Base-by-base conservation (phyloP, 2,888 invertebrate genomes). In the Clostera curtula region DNA sequence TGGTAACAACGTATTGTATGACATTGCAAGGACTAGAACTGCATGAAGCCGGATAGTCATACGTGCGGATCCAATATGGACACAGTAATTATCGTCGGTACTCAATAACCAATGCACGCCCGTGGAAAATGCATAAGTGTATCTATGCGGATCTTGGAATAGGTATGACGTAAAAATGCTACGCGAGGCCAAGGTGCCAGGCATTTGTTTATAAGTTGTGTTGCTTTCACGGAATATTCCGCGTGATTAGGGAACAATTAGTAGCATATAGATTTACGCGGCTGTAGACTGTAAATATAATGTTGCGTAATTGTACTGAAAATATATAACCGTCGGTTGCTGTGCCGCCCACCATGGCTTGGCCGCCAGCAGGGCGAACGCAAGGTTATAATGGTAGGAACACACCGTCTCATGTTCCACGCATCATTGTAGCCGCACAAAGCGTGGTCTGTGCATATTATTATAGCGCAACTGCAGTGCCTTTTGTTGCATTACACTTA, bases 361-460 rank as follows among this genome's bases (percentile, higher is more conserved):
- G 65, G 69, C 70, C 69, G 71, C 66, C 67, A 72, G 60, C 56
- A 58, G 44, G 47, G 46, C 43, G 39, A 41, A 58, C 68, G 71
- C 76, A 77, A 77, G 77, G 76, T 75, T 71, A 69, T 55, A 44
- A n/a, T n/a, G n/a, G n/a, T n/a, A n/a, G n/a, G n/a, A n/a, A n/a
- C n/a, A n/a, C n/a, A n/a, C n/a, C n/a, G n/a, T n/a, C n/a, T n/a
- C n/a, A n/a, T n/a, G n/a, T n/a, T n/a, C n/a, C n/a, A n/a, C n/a
- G n/a, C n/a, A n/a, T n/a, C n/a, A n/a, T n/a, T n/a, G n/a, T n/a
- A n/a, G n/a, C n/a, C n/a, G n/a, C n/a, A n/a, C n/a, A n/a, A n/a
- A n/a, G n/a, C n/a, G n/a, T n/a, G n/a, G n/a, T n/a, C n/a, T n/a
- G n/a, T n/a, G n/a, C n/a, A n/a, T n/a, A n/a, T n/a, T n/a, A n/a